These are phyloP conservation scores for Troides aeacus DNA, from an alignment of 2,888 invertebrate genomes.

Conservation along the genomic window DNA sequence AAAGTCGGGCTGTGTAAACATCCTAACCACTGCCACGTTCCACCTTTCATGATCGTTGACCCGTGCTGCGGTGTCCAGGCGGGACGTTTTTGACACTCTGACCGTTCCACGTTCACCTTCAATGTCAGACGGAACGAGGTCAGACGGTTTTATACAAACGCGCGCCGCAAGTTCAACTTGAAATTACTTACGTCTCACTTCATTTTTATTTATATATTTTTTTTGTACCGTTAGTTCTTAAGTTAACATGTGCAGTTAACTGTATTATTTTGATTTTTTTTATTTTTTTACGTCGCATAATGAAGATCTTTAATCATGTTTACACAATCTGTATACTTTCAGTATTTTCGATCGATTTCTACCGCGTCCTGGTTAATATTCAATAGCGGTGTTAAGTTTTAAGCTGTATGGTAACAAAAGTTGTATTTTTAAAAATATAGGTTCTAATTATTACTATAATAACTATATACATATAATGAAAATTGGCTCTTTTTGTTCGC, in stretches of 20 bases:
- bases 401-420: no score
- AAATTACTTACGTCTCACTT: neutral
- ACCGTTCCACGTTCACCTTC: conserved; percentile 24
- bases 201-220: conserved; percentile 1
- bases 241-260: neutral
- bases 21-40: neutral
- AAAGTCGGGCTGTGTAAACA: no score
- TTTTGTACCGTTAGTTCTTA: neutral
- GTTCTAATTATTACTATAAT: no score
- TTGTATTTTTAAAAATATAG: no score
- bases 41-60: neutral
- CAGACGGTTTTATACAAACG: conserved; percentile 19
- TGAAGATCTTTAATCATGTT: neutral
- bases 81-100: conserved; percentile 25
- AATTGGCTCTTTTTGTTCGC: no score
- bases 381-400: no score
- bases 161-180: conserved; percentile 10
- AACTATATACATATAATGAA: no score
- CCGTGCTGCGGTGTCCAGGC: neutral
- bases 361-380: no score
- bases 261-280: neutral
- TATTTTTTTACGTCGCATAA: neutral
- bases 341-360: no score
- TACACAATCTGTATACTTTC: neutral
- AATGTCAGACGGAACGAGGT: conserved; percentile 26